These are phyloP conservation scores for Grammomys dolichurus DNA, from an alignment of 2,113 vertebrate species.

Conservation along the genomic window DNA sequence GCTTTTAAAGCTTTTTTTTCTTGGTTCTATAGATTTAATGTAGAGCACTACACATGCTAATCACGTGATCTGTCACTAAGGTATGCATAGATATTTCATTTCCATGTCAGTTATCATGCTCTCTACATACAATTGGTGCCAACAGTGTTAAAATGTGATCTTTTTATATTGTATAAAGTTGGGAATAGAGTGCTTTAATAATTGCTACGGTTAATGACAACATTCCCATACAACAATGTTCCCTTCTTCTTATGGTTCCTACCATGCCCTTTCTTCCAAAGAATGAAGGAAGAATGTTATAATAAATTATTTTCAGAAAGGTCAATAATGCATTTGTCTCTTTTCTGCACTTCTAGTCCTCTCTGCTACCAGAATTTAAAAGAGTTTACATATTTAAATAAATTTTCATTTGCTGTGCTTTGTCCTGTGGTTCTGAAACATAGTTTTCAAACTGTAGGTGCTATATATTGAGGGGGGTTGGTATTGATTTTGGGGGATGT, in stretches of 20 bases:
- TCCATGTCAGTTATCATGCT: neutral
- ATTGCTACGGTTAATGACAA: neutral
- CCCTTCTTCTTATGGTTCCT: neutral
- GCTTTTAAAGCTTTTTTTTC: neutral
- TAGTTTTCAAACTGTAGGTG: neutral
- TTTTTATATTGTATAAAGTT: neutral
- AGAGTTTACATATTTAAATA: neutral
- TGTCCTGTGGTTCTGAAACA: neutral
- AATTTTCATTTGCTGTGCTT: neutral
- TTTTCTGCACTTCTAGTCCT: neutral
- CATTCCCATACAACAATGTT: accelerated
- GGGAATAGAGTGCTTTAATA: neutral
- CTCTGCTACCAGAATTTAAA: neutral
- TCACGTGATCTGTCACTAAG: neutral
- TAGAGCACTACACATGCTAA: neutral
- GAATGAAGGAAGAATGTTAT: neutral
- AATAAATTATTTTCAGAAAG: neutral
- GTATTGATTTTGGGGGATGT: neutral
- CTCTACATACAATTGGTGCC: neutral
- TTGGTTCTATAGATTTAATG: neutral
- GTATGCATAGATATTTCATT: neutral
- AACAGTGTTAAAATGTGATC: neutral
- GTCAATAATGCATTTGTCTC: neutral
- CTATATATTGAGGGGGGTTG: neutral
- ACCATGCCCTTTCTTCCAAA: neutral